A percentile compares a stretch with the other conserved stretches of the same genome.
Evolutionary conservation across 2,797 vertebrate genomes (phyloP).

Genomic region (Ambastaia sidthimunki): DNA sequence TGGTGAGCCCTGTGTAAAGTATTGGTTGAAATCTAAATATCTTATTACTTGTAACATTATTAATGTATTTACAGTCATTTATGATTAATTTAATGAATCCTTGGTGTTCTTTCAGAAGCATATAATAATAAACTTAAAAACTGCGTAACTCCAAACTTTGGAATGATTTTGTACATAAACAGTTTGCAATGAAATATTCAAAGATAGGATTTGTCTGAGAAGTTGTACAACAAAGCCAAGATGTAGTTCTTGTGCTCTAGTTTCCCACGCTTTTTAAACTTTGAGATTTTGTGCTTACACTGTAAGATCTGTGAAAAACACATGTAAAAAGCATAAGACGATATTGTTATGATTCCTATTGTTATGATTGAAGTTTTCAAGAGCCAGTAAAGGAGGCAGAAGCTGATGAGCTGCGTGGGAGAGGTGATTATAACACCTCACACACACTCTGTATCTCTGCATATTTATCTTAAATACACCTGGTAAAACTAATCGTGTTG

Average conservation of each 20-base stretch:
- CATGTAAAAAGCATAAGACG: background rate
- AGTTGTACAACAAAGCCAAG: background rate
- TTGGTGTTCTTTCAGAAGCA: too few relatives aligned
- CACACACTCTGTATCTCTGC: background rate
- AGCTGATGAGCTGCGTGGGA: constrained; percentile 23
- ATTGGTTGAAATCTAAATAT: too few relatives aligned
- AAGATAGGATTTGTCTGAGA: too few relatives aligned
- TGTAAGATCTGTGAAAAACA: background rate
- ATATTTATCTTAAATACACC: background rate
- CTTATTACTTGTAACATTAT: too few relatives aligned
- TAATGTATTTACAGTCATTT: too few relatives aligned
- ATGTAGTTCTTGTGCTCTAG: too few relatives aligned
- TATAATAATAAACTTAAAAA: too few relatives aligned
- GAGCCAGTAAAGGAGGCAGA: constrained; percentile 6
- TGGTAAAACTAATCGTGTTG: background rate
- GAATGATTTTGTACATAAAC: too few relatives aligned
- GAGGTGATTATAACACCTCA: constrained; percentile 23
- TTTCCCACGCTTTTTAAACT: background rate
- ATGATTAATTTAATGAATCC: too few relatives aligned
- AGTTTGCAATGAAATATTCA: too few relatives aligned
- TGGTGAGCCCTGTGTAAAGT: too few relatives aligned
- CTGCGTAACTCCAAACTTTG: too few relatives aligned
- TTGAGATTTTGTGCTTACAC: background rate
- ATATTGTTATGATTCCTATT: constrained; percentile 32
- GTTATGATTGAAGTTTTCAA: background rate